Evolutionary conservation across 2,113 vertebrate species (phyloP).

Genomic region (Anolis sagrei): DNA sequence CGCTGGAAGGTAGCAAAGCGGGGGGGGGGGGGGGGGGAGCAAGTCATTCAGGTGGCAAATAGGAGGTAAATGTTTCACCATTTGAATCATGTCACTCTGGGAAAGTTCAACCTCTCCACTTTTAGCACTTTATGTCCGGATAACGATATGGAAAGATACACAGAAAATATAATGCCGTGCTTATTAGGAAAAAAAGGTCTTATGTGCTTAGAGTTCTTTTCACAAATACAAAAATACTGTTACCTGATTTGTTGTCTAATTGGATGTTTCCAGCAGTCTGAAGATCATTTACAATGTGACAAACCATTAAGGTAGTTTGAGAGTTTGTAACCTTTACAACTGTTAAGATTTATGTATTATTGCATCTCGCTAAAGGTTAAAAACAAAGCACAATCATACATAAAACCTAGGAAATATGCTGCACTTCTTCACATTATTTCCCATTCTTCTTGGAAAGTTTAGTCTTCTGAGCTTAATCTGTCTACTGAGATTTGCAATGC

Average conservation of each 20-base stretch:
- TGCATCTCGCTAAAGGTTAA: conserved; percentile 53
- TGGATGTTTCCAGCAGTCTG: neutral
- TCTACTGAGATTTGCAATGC: conserved; percentile 18
- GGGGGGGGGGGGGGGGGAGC: too few relatives aligned
- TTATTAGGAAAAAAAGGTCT: conserved; percentile 8
- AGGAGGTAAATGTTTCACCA: neutral
- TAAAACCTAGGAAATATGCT: neutral
- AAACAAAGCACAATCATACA: conserved; percentile 29
- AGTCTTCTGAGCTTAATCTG: neutral
- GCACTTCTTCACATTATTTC: neutral
- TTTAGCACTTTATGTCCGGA: neutral
- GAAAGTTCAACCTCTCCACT: neutral
- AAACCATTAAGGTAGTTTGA: conserved; percentile 33
- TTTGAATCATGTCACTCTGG: neutral
- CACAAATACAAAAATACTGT: neutral
- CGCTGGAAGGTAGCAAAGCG: too few relatives aligned
- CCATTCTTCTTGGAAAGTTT: neutral
- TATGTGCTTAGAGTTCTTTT: conserved; percentile 8
- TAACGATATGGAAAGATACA: neutral
- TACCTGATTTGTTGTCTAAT: neutral
- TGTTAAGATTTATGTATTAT: conserved; percentile 42
- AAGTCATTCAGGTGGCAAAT: too few relatives aligned
- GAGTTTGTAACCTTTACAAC: conserved; percentile 49
- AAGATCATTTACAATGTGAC: conserved; percentile 14
- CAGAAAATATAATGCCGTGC: neutral